These are phyloP conservation scores for Pristionchus pacificus DNA, from an alignment of 1,140 invertebrate genomes.

Conservation along the genomic window DNA sequence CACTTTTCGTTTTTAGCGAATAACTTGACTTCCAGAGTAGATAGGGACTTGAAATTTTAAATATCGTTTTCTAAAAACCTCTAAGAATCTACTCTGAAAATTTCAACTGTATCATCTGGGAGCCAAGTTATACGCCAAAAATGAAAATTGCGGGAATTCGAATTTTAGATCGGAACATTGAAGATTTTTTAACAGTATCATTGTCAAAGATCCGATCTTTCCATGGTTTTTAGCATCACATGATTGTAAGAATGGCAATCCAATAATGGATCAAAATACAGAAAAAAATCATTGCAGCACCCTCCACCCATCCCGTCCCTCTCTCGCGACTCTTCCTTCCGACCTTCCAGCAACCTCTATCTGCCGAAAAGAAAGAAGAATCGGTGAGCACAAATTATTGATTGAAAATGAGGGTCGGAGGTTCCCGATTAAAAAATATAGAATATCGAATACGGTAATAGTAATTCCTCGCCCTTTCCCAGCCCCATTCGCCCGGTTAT, in stretches of 20 bases:
- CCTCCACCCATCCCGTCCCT: slow-evolving; percentile 14
- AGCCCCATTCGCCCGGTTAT: background rate
- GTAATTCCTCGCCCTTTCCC: background rate
- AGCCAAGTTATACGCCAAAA: too few species aligned
- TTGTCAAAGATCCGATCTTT: too few species aligned
- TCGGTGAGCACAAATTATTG: slow-evolving; percentile 20
- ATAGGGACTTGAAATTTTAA: too few species aligned
- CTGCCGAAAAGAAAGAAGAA: slow-evolving; percentile 26
- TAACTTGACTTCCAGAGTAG: too few species aligned
- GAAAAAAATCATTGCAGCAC: background rate
- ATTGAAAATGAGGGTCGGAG: background rate
- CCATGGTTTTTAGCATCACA: slow-evolving; percentile 18
- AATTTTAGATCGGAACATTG: too few species aligned
- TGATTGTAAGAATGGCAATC: slow-evolving; percentile 17
- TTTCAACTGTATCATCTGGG: background rate
- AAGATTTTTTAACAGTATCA: slow-evolving; percentile 18
- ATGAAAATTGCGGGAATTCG: too few species aligned
- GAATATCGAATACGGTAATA: background rate
- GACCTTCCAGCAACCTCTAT: slow-evolving; percentile 25
- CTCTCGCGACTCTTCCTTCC: slow-evolving; percentile 25
- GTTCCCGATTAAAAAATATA: background rate
- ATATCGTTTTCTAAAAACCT: too few species aligned
- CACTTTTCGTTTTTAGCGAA: too few species aligned
- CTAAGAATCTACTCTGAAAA: too few species aligned
- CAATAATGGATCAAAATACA: slow-evolving; percentile 8